Conservation (phyloP, 2,888 invertebrate species). For the Eupeodes luniger region DNA sequence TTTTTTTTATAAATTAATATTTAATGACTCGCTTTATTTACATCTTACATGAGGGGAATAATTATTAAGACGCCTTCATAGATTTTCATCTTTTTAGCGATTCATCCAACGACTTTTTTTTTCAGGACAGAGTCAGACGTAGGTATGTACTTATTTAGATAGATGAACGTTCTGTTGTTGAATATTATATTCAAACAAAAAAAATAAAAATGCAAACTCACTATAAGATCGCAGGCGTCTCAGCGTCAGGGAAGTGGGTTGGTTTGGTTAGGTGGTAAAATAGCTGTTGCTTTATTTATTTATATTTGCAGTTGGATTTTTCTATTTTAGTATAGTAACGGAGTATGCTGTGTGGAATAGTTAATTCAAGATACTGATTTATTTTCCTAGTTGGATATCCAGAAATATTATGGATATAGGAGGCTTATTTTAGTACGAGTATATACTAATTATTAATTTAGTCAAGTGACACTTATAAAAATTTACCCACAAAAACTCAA, state of each 20-base stretch:
- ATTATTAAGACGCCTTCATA: constrained; percentile 66
- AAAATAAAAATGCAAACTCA: constrained; percentile 5
- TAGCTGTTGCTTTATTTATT: background rate
- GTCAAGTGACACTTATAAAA: too few relatives aligned
- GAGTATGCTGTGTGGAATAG: background rate
- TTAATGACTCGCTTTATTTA: constrained; percentile 67
- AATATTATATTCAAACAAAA: constrained; percentile 4
- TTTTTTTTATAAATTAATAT: constrained; percentile 61
- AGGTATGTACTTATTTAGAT: constrained; percentile 31
- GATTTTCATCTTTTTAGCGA: constrained; percentile 31
- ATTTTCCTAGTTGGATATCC: background rate
- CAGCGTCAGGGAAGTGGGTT: constrained; percentile 13
- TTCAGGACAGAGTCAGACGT: background rate
- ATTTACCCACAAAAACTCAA: too few relatives aligned
- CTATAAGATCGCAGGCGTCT: constrained; percentile 7
- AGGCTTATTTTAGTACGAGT: too few relatives aligned
- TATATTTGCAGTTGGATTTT: background rate
- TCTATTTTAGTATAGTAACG: constrained; percentile 32
- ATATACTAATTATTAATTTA: too few relatives aligned
- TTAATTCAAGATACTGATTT: background rate
- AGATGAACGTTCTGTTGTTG: constrained; percentile 30
- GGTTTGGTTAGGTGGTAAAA: background rate
- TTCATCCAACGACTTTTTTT: constrained; percentile 23
- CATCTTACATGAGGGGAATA: constrained; percentile 68
- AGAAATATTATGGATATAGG: background rate